Evolutionary conservation across 2,797 vertebrate genomes (phyloP), one percentile per base, ranked within the genome.

Genomic region (Gadopsis bispinosus): DNA sequence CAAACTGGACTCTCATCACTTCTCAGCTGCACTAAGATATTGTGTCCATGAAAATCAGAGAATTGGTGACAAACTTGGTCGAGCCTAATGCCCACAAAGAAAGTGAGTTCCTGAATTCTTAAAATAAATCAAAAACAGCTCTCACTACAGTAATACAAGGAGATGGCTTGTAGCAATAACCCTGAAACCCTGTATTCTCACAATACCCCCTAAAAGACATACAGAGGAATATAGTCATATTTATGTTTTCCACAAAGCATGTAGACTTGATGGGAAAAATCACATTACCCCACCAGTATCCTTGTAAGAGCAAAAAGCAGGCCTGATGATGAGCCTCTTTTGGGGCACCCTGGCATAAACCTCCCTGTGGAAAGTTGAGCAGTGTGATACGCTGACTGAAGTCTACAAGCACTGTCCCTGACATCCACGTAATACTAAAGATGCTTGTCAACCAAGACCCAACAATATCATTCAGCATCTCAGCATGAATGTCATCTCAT

Each of bases 391-490:
- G 4, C 1, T 1, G 12, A 50, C 60, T 64, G 58, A 43, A 10
- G 26, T 19, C 22, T 29, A 45, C 39, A 9, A 47, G 60, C 13
- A 74, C 45, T 59, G n/a, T 37, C 20, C 39, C 56, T n/a, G 29
- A 62, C 37, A 54, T 45, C 19, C n/a, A 20, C 9, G 4, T 3
- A 3, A n/a, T 22, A 51, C 41, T 55, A 35, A 53, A 73, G n/a
- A 39, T 10, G 14, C 53, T 47, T 37, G 63, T 59, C 12, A 63
- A 64, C 47, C 37, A 68, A 69, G 48, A 31, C 29, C 50, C 12
- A 17, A 48, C 5, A 59, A 63, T 48, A 56, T 66, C 14, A 70
- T 22, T 37, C 22, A 63, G 50, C 14, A 58, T 64, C 33, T 64
- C 43, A 45, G 33, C 22, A 10, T 43, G 35, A 39, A 51, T 61